Base-by-base conservation (phyloP, 2,888 invertebrate genomes). In the Anorthoa munda region DNA sequence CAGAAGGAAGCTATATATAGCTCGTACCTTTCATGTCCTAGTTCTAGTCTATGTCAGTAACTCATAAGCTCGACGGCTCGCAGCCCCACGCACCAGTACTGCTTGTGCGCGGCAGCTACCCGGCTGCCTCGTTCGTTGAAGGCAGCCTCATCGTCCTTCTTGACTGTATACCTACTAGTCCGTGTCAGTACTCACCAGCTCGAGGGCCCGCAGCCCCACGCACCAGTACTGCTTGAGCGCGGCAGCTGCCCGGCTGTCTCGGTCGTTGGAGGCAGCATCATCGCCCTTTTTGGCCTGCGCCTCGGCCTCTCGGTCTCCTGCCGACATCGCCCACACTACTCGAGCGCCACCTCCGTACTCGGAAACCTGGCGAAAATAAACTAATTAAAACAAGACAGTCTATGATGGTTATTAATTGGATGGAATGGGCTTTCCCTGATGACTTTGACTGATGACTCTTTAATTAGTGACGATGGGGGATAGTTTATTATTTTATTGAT, bases 21-120 rank as follows among this genome's bases (percentile, higher is more conserved):
- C n/a, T 39, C 39, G 39, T 39, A 1, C 39, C 9, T 39, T 39
- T 39, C 39, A 17, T 31, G 7, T 18, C n/a, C 23, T 46, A 61
- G 11, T n/a, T 5, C 23, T 48, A 26, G 9, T 21, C 26, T 23
- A 1, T 61, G 13, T 55, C 89, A 97, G n/a, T n/a, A n/a, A 88
- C 97, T 97, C 89, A 98, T 98, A 95, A 98, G 91, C 93, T 98
- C 97, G 15, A 97, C 84, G 53, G 97, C 92, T 91, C 97, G 97
- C 13, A 97, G 92, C 0, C 97, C 95, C 61, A 97, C 92, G 74
- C 97, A 97, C 96, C 97, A 97, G 92, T 97, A 92, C 87, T 96
- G 93, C 88, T 95, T 95, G 71, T 58, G 5, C 5, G 48, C 18
- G 2, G 5, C 21, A 17, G 15, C 4, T n/a, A 2, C 53, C 2